phyloP scores from a whole-genome alignment of 2,113 vertebrate species.

The Capreolus pygargus region DNA sequence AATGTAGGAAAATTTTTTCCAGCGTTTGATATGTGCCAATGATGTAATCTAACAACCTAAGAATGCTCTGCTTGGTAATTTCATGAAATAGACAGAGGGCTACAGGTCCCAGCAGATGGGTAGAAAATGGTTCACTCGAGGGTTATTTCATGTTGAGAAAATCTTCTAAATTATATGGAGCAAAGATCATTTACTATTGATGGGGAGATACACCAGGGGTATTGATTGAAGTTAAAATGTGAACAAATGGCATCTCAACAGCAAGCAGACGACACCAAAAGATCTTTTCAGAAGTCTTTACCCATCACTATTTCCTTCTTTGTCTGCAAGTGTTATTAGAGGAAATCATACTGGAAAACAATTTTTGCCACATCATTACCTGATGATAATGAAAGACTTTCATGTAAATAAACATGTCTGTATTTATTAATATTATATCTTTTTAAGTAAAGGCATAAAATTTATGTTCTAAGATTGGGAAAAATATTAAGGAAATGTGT shows the following conservation, averaged over 20 bases:
- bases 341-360: neutral
- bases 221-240: neutral
- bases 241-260: neutral
- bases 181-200: neutral
- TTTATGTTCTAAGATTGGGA: neutral
- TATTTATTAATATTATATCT: slow-evolving; percentile 27
- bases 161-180: neutral
- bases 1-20: neutral
- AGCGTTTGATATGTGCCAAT: neutral
- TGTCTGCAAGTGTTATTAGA: neutral
- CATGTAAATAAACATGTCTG: neutral
- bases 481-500: neutral
- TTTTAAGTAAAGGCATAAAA: slow-evolving; percentile 16
- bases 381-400: neutral
- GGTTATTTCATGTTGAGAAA: neutral
- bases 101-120: neutral
- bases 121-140: neutral
- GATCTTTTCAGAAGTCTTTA: neutral
- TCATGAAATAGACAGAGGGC: neutral
- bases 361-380: neutral
- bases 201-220: neutral
- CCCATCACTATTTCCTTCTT: accelerated
- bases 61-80: neutral
- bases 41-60: neutral
- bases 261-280: neutral